Conservation (phyloP, 2,113 vertebrate genomes). For the Zosterops borbonicus region DNA sequence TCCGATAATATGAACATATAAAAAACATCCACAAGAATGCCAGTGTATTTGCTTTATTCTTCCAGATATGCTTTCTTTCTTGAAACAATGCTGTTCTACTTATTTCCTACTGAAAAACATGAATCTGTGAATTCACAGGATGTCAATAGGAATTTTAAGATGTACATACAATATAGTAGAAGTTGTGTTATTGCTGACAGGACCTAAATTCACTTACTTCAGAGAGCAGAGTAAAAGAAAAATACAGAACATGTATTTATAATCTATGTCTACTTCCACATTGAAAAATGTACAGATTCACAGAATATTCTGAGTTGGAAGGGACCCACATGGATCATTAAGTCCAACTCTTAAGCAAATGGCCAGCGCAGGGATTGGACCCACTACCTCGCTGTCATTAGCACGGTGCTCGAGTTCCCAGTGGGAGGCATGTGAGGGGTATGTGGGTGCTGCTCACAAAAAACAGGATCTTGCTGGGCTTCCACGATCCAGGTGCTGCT, state of each 20-base stretch:
- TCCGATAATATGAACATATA: neutral
- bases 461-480: neutral
- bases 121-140: neutral
- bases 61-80: neutral
- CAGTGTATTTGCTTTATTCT: neutral
- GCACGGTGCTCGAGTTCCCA: neutral
- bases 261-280: neutral
- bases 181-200: neutral
- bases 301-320: neutral
- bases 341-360: neutral
- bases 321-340: neutral
- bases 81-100: neutral
- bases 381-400: neutral
- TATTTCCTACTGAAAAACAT: neutral
- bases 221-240: neutral
- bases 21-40: neutral
- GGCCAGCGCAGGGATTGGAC: neutral
- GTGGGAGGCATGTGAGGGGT: neutral
- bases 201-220: neutral
- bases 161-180: neutral
- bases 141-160: neutral
- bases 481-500: neutral
- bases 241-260: neutral
- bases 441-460: neutral
- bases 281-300: neutral